Base-by-base conservation (phyloP, 2,797 vertebrate species). In the Spondyliosoma cantharus region DNA sequence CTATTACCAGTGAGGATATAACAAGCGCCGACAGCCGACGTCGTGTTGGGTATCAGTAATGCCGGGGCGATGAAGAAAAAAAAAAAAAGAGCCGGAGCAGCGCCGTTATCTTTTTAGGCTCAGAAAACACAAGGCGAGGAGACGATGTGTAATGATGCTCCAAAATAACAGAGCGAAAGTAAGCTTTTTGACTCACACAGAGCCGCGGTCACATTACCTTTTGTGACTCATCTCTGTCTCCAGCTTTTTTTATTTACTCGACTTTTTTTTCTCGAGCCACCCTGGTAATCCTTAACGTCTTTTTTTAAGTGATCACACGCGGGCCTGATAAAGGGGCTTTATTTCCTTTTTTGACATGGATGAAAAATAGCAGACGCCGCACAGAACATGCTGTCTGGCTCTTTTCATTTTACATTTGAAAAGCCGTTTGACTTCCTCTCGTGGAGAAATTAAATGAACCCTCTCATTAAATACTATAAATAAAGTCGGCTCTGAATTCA, bases 11-110 rank as follows among this genome's bases (percentile, higher is more conserved):
- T 9, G 53, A 52, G 66, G 78, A 69, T 49, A 46, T 83, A 89
- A 89, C 82, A 70, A 78, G 75, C 20, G 1, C 72, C 73, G 89
- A 74, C 85, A 86, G 86, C 52, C 13, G 53, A 80, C 81, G 85
- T 82, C 72, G 19, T 66, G 74, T 84, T 27, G 62, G 78, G 85
- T 86, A 71, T 88, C 71, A 63, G 83, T 60, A 63, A 87, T 75
- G 73, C 67, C 4, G 65, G 50, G 42, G 63, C 24, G 62, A 86
- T 82, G 78, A 86, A 83, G 84, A 37, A 32, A 32, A 32, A 32
- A 32, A 32, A 32, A 32, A 7, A 32, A 32, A 32, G 7, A 89
- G 77, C 64, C 56, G 20, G 25, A 83, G 70, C 73, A 27, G 43
- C 15, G 19, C 75, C 3, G 53, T 37, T 59, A 64, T 69, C 64